Conservation (phyloP, 2,888 invertebrate species). For the Lycophotia porphyrea region DNA sequence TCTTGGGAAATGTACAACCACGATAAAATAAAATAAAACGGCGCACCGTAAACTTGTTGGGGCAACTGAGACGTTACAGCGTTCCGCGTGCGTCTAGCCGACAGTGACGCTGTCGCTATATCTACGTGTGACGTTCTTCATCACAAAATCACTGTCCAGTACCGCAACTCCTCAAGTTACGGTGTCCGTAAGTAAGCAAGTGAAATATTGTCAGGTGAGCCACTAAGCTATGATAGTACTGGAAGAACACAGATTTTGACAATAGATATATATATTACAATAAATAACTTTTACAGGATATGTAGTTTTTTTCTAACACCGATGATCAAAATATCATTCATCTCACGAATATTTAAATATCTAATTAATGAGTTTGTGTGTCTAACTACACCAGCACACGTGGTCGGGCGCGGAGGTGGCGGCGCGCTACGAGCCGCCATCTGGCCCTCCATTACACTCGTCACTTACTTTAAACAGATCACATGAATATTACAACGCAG, state of each 20-base stretch:
- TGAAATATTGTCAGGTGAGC: constrained; percentile 83
- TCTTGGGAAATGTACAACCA: constrained; percentile 85
- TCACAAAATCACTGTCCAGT: constrained; percentile 18
- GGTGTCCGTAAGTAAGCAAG: constrained; percentile 55
- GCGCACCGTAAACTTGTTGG: constrained; percentile 32
- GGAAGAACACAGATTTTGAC: constrained; percentile 87
- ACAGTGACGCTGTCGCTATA: constrained; percentile 11
- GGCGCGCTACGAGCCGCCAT: constrained; percentile 8
- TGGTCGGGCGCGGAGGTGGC: constrained; percentile 13
- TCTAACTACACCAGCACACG: constrained; percentile 62
- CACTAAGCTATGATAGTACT: constrained; percentile 81
- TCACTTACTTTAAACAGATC: constrained; percentile 42
- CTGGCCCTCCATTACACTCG: constrained; percentile 12
- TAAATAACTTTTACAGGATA: constrained; percentile 79
- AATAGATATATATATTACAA: constrained; percentile 76
- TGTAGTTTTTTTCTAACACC: constrained; percentile 85
- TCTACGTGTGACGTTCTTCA: constrained; percentile 9
- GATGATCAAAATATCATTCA: constrained; percentile 77
- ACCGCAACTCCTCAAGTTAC: background rate
- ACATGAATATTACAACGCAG: constrained; percentile 51
- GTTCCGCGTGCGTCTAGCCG: constrained; percentile 1
- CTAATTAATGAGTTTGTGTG: constrained; percentile 68
- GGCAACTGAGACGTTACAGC: constrained; percentile 8
- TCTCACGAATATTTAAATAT: constrained; percentile 71
- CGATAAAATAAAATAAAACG: constrained; percentile 61